A percentile compares a stretch with the other conserved stretches of the same genome.
Evolutionary conservation across 2,113 vertebrate species (phyloP).

Genomic region (Prionailurus viverrinus): DNA sequence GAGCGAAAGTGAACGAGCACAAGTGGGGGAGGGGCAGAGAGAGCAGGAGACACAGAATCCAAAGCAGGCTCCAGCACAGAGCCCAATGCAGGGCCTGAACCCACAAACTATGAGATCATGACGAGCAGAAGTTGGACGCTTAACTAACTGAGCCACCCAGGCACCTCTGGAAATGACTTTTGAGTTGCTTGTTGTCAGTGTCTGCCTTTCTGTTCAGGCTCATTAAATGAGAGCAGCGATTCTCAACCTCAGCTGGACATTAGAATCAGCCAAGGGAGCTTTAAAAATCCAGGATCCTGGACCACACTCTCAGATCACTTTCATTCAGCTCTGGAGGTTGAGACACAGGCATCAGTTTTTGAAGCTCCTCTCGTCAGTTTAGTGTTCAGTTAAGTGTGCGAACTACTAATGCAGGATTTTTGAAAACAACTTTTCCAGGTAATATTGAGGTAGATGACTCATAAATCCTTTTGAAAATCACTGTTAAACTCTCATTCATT

Average conservation of each 20-base stretch:
- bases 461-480: slow-evolving; percentile 27
- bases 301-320: neutral
- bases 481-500: neutral
- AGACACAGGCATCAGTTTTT: neutral
- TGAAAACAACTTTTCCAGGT: neutral
- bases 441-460: neutral
- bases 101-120: no score
- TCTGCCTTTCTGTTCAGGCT: neutral
- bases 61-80: no score
- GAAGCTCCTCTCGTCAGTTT: neutral
- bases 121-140: no score
- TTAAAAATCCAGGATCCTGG: neutral
- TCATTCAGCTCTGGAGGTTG: neutral
- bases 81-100: no score
- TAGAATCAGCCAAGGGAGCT: neutral
- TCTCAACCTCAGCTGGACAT: neutral
- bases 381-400: neutral
- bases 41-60: no score
- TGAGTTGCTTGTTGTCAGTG: neutral
- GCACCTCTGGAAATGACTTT: neutral
- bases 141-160: no score
- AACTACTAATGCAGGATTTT: neutral
- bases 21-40: no score
- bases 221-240: neutral
- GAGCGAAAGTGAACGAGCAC: no score